phyloP scores from a whole-genome alignment of 2,113 vertebrate species.

The Triplophysa dalaica region DNA sequence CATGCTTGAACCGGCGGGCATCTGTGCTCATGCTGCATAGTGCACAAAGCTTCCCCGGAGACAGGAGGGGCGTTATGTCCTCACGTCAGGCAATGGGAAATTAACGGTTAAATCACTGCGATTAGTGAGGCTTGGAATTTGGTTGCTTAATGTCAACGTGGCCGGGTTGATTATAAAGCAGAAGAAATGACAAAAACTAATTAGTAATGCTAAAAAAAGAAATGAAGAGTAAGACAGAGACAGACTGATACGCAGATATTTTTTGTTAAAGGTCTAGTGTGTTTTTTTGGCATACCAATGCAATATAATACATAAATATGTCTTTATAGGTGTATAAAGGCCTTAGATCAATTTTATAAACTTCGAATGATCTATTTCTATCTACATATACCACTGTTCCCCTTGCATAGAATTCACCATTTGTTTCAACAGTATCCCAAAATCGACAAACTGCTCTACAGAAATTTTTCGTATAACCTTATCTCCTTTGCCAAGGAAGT shows the following conservation, averaged over 20 bases:
- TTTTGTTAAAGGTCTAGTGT: too few species aligned
- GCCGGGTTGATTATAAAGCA: not conserved
- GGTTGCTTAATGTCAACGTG: not conserved
- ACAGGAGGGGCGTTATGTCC: not conserved
- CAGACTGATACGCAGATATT: not conserved
- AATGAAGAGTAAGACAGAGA: not conserved
- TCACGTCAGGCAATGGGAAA: constrained; percentile 25
- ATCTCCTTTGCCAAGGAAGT: too few species aligned
- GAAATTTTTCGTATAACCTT: too few species aligned
- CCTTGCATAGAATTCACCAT: too few species aligned
- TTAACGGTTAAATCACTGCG: constrained; percentile 35
- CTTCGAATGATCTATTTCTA: too few species aligned
- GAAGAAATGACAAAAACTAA: not conserved
- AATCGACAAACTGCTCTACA: too few species aligned
- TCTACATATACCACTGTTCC: too few species aligned
- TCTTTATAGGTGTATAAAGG: too few species aligned
- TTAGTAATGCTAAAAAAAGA: not conserved
- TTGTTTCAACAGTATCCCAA: too few species aligned
- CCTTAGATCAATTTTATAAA: too few species aligned
- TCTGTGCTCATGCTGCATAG: constrained; percentile 18
- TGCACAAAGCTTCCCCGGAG: not conserved
- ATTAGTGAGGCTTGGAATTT: constrained; percentile 42
- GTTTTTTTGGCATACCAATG: too few species aligned
- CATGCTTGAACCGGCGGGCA: constrained; percentile 36
- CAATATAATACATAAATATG: too few species aligned